These are phyloP conservation scores for Glaucomys volans DNA, from an alignment of 2,113 vertebrate genomes.

Conservation along the genomic window DNA sequence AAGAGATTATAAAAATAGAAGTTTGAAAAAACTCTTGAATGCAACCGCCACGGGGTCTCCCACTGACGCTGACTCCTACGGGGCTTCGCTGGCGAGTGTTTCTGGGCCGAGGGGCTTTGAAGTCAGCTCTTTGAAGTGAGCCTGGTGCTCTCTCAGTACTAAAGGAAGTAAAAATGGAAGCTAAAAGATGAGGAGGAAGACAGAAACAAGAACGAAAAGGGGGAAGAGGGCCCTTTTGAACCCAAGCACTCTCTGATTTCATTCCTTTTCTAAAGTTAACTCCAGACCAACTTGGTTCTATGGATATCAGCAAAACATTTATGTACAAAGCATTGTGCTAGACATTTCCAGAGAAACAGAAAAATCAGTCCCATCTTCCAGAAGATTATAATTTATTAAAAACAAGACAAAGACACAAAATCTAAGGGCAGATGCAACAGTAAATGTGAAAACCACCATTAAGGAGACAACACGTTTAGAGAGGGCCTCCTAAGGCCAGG, in stretches of 20 bases:
- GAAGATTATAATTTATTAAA: background rate
- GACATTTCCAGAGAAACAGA: background rate
- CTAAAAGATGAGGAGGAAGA: constrained; percentile 8
- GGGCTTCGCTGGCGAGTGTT: constrained; percentile 40
- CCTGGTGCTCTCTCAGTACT: background rate
- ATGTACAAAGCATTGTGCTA: background rate
- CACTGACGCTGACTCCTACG: constrained; percentile 55
- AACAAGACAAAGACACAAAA: background rate
- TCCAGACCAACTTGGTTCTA: constrained; percentile 5
- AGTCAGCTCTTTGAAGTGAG: constrained; percentile 85
- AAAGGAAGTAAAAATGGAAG: constrained; percentile 69
- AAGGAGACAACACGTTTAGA: background rate
- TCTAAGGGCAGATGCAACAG: background rate
- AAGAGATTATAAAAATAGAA: constrained; percentile 76
- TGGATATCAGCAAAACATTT: background rate
- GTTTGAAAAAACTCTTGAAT: constrained; percentile 34
- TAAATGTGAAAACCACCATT: background rate
- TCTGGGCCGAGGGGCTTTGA: constrained; percentile 82
- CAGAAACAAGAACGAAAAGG: constrained; percentile 22
- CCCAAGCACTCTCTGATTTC: background rate
- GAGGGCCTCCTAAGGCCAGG: background rate
- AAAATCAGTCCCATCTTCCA: background rate
- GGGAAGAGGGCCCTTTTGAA: constrained; percentile 1
- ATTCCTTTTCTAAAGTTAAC: background rate
- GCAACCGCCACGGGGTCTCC: constrained; percentile 63